These are phyloP conservation scores for Hippoglossus hippoglossus DNA, from an alignment of 2,797 vertebrate genomes.

Conservation along the genomic window DNA sequence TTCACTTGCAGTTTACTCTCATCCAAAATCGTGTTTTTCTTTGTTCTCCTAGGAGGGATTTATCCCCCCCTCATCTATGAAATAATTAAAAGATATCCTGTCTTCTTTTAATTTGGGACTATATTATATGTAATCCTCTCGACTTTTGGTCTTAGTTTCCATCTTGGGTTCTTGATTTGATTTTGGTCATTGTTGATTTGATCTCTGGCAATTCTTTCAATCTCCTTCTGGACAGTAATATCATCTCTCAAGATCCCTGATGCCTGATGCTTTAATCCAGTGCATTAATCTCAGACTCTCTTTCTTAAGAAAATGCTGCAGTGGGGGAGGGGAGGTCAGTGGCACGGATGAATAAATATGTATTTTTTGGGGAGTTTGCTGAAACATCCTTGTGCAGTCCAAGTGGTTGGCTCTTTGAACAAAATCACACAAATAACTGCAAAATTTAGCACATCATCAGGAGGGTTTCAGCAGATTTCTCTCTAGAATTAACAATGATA, in stretches of 20 bases:
- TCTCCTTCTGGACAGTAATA: constrained; percentile 80
- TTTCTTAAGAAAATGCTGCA: constrained; percentile 69
- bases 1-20: background rate
- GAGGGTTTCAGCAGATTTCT: background rate
- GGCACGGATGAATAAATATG: constrained; percentile 68
- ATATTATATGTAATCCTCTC: constrained; percentile 88
- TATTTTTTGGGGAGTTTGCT: constrained; percentile 63
- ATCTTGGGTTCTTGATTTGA: constrained; percentile 85
- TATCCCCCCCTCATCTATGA: constrained; percentile 50
- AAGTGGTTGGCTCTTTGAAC: constrained; percentile 14
- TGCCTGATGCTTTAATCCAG: constrained; percentile 80
- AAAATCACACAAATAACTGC: background rate
- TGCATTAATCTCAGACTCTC: constrained; percentile 76
- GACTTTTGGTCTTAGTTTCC: constrained; percentile 84
- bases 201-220: constrained; percentile 84
- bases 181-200: constrained; percentile 79
- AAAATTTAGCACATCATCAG: background rate
- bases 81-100: constrained; percentile 79
- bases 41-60: constrained; percentile 65
- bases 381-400: constrained; percentile 5
- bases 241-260: constrained; percentile 75
- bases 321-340: constrained; percentile 27
- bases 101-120: constrained; percentile 83
- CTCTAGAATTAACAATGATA: background rate
- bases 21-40: constrained; percentile 56